These are phyloP conservation scores for Sicus ferrugineus DNA, from an alignment of 2,888 invertebrate genomes.

Conservation along the genomic window DNA sequence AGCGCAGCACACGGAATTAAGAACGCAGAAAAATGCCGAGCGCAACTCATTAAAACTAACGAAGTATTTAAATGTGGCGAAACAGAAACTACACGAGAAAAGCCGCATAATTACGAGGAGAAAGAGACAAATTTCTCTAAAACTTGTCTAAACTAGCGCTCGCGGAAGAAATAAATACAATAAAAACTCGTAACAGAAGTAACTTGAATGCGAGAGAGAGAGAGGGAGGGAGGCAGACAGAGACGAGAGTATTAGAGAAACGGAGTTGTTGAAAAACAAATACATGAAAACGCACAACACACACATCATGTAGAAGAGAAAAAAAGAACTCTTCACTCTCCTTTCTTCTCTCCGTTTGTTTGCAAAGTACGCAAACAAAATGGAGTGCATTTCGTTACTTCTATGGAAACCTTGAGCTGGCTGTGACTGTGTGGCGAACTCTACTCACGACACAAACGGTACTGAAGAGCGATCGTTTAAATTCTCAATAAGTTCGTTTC, in stretches of 20 bases:
- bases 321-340: no score
- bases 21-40: neutral
- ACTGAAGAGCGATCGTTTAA: no score
- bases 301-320: no score
- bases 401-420: no score
- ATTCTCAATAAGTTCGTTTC: no score
- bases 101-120: constrained; percentile 7
- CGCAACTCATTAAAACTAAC: constrained; percentile 29
- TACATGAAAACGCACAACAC: no score
- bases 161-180: constrained; percentile 13
- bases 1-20: neutral
- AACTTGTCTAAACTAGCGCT: constrained; percentile 25
- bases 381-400: no score
- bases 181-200: constrained; percentile 25
- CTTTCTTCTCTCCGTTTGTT: no score
- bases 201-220: neutral
- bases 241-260: constrained; percentile 10
- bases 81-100: constrained; percentile 32
- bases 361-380: no score
- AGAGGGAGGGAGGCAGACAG: neutral
- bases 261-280: neutral
- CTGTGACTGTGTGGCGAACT: no score
- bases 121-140: neutral
- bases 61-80: constrained; percentile 33
- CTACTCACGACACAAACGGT: no score